Percentiles rank a stretch among this genome's conserved stretches.
Evolutionary conservation across 2,888 invertebrate species (phyloP).

Genomic region (Drosophila paracracens): DNA sequence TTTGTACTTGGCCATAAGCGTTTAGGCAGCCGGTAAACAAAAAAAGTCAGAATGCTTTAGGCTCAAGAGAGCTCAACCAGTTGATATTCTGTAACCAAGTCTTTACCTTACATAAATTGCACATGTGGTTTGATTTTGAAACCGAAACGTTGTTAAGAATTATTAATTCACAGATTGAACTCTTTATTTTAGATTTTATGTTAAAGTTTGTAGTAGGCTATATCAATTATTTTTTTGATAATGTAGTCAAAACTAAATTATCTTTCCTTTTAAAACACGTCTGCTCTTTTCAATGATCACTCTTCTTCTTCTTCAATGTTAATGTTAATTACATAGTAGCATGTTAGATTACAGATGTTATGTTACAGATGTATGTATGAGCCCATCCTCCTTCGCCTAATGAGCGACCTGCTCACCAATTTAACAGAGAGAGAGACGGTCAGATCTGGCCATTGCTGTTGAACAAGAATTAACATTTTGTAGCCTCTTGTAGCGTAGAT

Average conservation of each 20-base stretch:
- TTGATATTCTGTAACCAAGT: neutral
- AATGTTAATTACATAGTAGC: too few relatives aligned
- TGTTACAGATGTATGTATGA: neutral
- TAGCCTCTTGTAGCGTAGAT: too few relatives aligned
- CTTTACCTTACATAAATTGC: neutral
- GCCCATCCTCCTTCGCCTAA: neutral
- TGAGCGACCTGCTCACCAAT: neutral
- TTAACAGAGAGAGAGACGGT: neutral
- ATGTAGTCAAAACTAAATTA: too few relatives aligned
- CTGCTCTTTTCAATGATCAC: too few relatives aligned
- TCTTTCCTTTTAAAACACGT: too few relatives aligned
- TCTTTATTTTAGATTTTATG: neutral
- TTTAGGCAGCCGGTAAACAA: constrained; percentile 4
- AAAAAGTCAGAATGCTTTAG: neutral
- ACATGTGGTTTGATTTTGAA: neutral
- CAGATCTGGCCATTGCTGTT: neutral
- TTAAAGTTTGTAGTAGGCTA: neutral
- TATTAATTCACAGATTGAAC: neutral
- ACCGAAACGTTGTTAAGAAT: neutral
- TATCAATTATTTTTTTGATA: neutral
- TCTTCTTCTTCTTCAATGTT: too few relatives aligned
- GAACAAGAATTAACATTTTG: neutral
- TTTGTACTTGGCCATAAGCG: neutral
- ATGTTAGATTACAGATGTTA: too few relatives aligned
- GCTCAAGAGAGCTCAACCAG: neutral